Base-by-base conservation (phyloP, 2,113 vertebrate species). In the Salminus brasiliensis region DNA sequence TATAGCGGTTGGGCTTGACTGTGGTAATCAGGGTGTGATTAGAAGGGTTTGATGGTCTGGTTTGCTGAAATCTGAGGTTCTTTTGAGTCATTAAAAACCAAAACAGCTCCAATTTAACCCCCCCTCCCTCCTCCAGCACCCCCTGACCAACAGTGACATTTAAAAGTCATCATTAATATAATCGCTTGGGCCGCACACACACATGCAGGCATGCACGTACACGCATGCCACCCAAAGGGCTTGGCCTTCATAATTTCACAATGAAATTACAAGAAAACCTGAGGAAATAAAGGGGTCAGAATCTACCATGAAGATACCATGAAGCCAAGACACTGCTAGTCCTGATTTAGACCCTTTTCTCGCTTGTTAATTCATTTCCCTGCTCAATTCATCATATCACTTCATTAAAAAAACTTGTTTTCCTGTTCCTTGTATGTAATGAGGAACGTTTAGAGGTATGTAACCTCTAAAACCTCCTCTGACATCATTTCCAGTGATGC, bases 161-260 rank as follows among this genome's bases (percentile, higher is more conserved):
- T 92, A 90, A 90, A 91, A 91, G 90, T 89, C 88, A 87, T 89
- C 87, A 88, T 88, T 88, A 83, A 83, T 85, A 82, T 74, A 69
- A 39, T 47, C 41, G 18, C 65, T 27, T 57, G 53, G 76, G 73
- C 76, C 80, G 73, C 76, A 78, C 80, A 74, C 87, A 62, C 77
- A 55, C 34, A 55, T 47, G 47, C 29, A 36, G n/a, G 47, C 8
- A 78, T 65, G 65, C 68, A 72, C 62, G 21, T 72, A 80, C 57
- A 80, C 71, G 74, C 70, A 59, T 18, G 43, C 47, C 39, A 23
- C 41, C 70, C 71, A 45, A 68, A 47, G 43, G 41, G 62, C 11
- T 57, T 76, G 77, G 47, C 84, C 81, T 74, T 85, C 78, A 81
- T 88, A 79, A 83, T 86, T 77, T 84, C 81, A 68, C 57, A 84